phyloP scores from a whole-genome alignment of 2,113 vertebrate species.

The Coturnix japonica region DNA sequence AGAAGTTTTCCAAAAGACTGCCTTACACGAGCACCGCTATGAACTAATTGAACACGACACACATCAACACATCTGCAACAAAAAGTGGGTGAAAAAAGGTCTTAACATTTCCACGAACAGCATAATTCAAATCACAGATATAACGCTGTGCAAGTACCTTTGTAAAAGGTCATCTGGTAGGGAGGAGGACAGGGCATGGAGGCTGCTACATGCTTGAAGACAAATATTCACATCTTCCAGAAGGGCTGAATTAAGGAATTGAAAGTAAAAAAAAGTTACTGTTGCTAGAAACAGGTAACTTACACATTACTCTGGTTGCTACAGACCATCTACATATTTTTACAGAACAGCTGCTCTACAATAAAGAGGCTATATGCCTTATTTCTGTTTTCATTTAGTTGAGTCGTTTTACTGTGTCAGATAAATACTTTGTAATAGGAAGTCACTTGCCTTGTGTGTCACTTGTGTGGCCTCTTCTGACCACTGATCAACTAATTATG shows the following conservation, averaged over 20 bases:
- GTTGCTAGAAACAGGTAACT: background rate
- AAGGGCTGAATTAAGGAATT: constrained; percentile 79
- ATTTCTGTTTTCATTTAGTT: background rate
- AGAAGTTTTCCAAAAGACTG: constrained; percentile 94
- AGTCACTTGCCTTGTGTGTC: background rate
- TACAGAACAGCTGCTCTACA: background rate
- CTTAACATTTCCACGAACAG: background rate
- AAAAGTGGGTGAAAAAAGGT: background rate
- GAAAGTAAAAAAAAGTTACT: background rate
- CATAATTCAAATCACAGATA: background rate
- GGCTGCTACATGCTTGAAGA: constrained; percentile 92
- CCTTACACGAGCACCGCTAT: constrained; percentile 89
- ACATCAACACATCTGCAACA: constrained; percentile 91
- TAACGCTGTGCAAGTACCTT: constrained; percentile 78
- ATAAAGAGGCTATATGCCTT: background rate
- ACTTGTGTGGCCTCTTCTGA: background rate
- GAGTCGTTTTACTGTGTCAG: background rate
- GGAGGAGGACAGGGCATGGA: constrained; percentile 90
- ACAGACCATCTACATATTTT: background rate
- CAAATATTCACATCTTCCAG: constrained; percentile 90
- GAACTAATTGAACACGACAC: constrained; percentile 93
- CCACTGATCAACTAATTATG: background rate
- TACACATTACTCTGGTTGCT: background rate
- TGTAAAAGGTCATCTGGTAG: constrained; percentile 91
- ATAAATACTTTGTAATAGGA: background rate